Evolutionary conservation across 30 jellyfish, hydroid and myxozoan species (phyloP).

Genomic region (Mastigias papua): DNA sequence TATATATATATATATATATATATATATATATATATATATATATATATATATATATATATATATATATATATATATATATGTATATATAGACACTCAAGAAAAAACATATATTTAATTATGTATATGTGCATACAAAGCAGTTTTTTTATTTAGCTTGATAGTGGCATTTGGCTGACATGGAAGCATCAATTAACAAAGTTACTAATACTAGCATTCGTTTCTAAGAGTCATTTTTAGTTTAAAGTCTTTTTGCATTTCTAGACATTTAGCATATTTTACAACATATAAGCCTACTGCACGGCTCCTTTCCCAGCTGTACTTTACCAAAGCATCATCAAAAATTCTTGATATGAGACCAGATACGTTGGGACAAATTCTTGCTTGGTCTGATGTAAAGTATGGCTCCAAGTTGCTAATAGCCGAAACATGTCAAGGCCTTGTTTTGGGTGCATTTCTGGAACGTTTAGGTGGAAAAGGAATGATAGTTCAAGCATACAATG

Average conservation of each 20-base stretch:
- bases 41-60: too few relatives aligned
- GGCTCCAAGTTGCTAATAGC: conserved; percentile 82
- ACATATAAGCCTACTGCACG: conserved; percentile 83
- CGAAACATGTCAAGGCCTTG: conserved; percentile 87
- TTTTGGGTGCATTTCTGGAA: conserved; percentile 87
- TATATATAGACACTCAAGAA: too few relatives aligned
- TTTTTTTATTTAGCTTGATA: too few relatives aligned
- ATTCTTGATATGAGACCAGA: conserved; percentile 82
- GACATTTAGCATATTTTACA: conserved; percentile 83
- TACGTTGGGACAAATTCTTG: conserved; percentile 82
- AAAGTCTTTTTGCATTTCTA: conserved; percentile 26
- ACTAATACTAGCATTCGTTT: too few relatives aligned
- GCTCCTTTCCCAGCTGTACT: conserved; percentile 70
- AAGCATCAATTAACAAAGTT: too few relatives aligned
- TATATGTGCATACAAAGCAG: too few relatives aligned
- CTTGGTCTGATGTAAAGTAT: conserved; percentile 76
- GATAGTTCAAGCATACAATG: conserved; percentile 77
- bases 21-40: too few relatives aligned
- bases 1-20: too few relatives aligned
- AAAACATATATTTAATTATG: too few relatives aligned
- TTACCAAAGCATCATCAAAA: conserved; percentile 67
- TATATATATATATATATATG: too few relatives aligned
- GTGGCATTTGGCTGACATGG: too few relatives aligned
- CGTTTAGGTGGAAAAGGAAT: conserved; percentile 87
- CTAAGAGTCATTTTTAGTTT: too few relatives aligned